These are phyloP conservation scores for Brachionus manjavacas DNA, from an alignment of 1,140 invertebrate species.

Conservation along the genomic window DNA sequence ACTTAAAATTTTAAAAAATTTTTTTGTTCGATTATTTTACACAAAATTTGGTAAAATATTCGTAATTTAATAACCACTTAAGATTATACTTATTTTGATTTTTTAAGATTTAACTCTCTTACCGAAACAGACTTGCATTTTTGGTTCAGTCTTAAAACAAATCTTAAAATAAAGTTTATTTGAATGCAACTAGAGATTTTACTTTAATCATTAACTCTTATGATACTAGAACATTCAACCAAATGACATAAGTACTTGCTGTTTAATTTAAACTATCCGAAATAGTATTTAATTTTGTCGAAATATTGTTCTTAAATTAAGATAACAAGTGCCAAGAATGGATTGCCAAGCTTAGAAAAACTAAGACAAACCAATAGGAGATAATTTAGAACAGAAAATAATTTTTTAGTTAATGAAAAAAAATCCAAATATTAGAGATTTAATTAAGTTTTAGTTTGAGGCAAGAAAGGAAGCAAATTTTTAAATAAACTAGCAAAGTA, in stretches of 20 bases:
- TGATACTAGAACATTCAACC: background rate
- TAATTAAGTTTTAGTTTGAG: conserved; percentile 29
- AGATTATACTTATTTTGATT: no score
- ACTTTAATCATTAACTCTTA: background rate
- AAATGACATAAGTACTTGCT: background rate
- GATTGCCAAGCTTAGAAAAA: background rate
- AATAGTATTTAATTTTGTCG: background rate
- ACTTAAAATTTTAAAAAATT: no score
- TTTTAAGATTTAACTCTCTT: no score
- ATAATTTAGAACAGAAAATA: background rate
- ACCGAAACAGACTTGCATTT: background rate
- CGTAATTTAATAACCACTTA: no score
- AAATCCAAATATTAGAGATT: background rate
- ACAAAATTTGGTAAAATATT: no score
- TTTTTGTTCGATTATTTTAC: no score
- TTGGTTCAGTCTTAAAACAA: background rate
- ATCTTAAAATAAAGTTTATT: no score
- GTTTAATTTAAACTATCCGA: background rate
- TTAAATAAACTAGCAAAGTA: background rate
- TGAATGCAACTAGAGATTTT: background rate
- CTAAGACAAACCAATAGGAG: background rate
- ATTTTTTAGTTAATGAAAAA: background rate
- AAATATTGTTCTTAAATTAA: background rate
- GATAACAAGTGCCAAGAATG: background rate
- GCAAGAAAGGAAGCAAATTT: background rate